These are phyloP conservation scores for Dendroctonus valens DNA, from an alignment of 1,140 invertebrate species.

Conservation along the genomic window DNA sequence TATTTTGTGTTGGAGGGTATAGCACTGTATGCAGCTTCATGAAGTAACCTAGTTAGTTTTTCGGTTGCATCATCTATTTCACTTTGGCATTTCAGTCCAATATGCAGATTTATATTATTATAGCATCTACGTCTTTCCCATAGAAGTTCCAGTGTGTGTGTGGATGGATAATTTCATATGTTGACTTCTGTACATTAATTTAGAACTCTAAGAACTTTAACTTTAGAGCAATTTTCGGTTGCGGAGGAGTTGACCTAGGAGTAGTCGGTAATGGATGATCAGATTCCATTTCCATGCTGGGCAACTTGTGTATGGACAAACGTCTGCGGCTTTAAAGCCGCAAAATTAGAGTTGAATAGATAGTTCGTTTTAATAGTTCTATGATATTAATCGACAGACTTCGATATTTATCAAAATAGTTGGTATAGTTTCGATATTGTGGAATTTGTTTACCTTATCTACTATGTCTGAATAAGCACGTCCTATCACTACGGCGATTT, in stretches of 20 bases:
- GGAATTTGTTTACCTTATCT: too few relatives aligned
- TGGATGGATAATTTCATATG: neutral
- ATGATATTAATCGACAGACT: too few relatives aligned
- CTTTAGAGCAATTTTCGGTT: neutral
- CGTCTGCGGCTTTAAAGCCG: neutral
- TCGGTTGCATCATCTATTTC: constrained; percentile 1
- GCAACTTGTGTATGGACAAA: neutral
- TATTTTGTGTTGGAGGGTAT: too few relatives aligned
- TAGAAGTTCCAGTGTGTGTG: constrained; percentile 4
- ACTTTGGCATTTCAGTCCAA: neutral
- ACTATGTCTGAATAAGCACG: too few relatives aligned
- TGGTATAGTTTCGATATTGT: too few relatives aligned
- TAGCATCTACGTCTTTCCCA: neutral
- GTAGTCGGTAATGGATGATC: neutral
- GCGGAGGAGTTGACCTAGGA: neutral
- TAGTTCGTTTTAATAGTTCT: too few relatives aligned
- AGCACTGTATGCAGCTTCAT: neutral
- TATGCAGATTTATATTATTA: neutral
- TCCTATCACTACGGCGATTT: too few relatives aligned
- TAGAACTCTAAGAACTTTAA: neutral
- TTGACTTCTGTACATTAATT: neutral
- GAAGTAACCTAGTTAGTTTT: neutral
- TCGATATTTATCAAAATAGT: too few relatives aligned
- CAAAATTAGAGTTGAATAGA: too few relatives aligned
- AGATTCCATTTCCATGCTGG: neutral